Evolutionary conservation across 2,113 vertebrate species (phyloP), one percentile per base, ranked within the genome.

Genomic region (Talpa occidentalis): DNA sequence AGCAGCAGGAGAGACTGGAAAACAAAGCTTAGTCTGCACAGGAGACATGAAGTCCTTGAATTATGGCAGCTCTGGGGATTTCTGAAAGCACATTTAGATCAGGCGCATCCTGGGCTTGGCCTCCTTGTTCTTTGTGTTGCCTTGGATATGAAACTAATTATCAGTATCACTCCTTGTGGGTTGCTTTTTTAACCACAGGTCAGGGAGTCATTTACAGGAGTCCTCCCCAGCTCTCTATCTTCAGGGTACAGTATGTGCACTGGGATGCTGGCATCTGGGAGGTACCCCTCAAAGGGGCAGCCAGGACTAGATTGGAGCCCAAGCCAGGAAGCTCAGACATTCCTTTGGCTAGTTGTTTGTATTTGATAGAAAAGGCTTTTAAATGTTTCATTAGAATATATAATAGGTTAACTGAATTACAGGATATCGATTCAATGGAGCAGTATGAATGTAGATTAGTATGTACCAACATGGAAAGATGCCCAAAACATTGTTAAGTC

Each of bases 71-170:
- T 21, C 15, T 44, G 67, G 88, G n/a, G 69, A 78, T 44, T 91
- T 81, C 79, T 59, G 74, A 74, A 78, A 94, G 78, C 83, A 91
- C 88, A 42, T 22, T 74, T 42, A 49, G 60, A 44, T 73, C 35
- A 10, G 44, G 64, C 0, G 0, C 40, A 15, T 59, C 59, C 70
- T 93, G 91, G 59, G 35, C 56, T 44, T 69, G 56, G 67, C 60
- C 90, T 87, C 74, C 69, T 80, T 62, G 70, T 79, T 95, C 87
- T 83, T 32, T 40, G 83, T 76, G 79, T 64, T 94, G 73, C 83
- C 78, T 69, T 91, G 79, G 60, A 49, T 56, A 30, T 3, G 73
- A 88, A 47, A 76, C 0, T 0, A 60, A 89, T 95, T 83, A 85
- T 95, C 94, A 88, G 87, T 17, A 40, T 88, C 16, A 28, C 35